Percentiles rank a stretch among this genome's conserved stretches.
phyloP scores from a whole-genome alignment of 2,797 vertebrate genomes.

The Remorina albescens region DNA sequence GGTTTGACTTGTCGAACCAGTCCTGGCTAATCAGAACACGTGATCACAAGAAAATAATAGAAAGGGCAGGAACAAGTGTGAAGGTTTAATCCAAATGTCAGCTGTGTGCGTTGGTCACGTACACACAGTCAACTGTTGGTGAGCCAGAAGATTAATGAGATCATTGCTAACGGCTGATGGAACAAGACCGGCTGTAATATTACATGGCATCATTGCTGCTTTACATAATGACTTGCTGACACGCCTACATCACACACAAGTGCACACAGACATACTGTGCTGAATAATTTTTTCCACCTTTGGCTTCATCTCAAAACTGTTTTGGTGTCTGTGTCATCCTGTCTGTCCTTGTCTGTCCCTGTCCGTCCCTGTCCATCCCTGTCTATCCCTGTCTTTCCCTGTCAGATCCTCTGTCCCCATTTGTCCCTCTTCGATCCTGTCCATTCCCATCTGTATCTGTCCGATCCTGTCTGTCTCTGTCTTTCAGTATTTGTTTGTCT shows the following conservation, averaged over 20 bases:
- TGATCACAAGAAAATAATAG: slow-evolving; percentile 39
- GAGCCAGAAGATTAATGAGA: slow-evolving; percentile 41
- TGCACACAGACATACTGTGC: too few relatives aligned
- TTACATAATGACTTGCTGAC: slow-evolving; percentile 56
- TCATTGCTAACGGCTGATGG: slow-evolving; percentile 30
- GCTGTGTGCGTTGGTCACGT: neutral
- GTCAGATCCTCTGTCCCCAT: too few relatives aligned
- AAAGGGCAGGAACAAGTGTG: slow-evolving; percentile 39
- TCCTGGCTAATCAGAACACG: slow-evolving; percentile 43
- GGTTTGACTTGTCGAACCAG: slow-evolving; percentile 72
- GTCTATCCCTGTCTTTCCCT: too few relatives aligned
- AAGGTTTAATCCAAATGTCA: slow-evolving; percentile 45
- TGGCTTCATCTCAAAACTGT: too few relatives aligned
- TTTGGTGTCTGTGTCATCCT: too few relatives aligned
- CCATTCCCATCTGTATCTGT: too few relatives aligned
- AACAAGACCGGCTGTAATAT: slow-evolving; percentile 11
- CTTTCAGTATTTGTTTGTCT: too few relatives aligned
- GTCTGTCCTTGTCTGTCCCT: too few relatives aligned
- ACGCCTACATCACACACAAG: slow-evolving; percentile 14
- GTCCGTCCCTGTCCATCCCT: too few relatives aligned
- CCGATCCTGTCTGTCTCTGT: too few relatives aligned
- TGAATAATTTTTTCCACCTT: too few relatives aligned
- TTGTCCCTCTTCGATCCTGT: too few relatives aligned
- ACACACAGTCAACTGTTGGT: slow-evolving; percentile 19
- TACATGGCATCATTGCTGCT: slow-evolving; percentile 43